A percentile compares a stretch with the other conserved stretches of the same genome.
These are phyloP conservation scores for Scaptomyza tumidula DNA, from an alignment of 2,888 invertebrate genomes.

Conservation along the genomic window DNA sequence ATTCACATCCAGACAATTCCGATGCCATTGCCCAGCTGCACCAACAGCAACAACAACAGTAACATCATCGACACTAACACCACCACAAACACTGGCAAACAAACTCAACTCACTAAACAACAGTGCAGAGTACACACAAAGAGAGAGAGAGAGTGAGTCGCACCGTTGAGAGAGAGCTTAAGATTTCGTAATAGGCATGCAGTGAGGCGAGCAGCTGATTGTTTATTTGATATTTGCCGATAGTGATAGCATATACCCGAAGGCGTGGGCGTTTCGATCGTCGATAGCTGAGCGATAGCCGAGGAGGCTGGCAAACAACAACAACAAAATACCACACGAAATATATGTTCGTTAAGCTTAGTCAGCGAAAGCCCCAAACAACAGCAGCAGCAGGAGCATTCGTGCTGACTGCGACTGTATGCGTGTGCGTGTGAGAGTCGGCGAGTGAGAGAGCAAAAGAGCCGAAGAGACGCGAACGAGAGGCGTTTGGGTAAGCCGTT, in stretches of 20 bases:
- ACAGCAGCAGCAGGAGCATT: constrained; percentile 22
- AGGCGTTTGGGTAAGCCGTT: constrained; percentile 39
- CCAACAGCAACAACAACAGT: not conserved
- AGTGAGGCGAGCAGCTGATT: constrained; percentile 38
- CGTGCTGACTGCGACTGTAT: not conserved
- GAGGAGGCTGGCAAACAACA: constrained; percentile 11
- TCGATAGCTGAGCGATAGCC: constrained; percentile 13
- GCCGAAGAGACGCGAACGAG: constrained; percentile 13
- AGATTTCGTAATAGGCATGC: constrained; percentile 57
- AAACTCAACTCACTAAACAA: constrained; percentile 41
- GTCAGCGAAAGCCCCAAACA: constrained; percentile 40
- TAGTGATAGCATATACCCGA: constrained; percentile 16
- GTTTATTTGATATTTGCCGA: constrained; percentile 41
- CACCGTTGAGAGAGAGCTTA: constrained; percentile 10
- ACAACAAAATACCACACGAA: constrained; percentile 5
- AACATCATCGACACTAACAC: not conserved
- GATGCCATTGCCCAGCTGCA: constrained; percentile 32
- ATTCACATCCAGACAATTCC: constrained; percentile 40
- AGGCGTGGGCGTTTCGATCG: constrained; percentile 27
- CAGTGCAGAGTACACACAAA: constrained; percentile 2
- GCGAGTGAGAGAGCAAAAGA: constrained; percentile 6
- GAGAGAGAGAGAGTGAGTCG: constrained; percentile 9
- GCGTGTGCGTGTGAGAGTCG: constrained; percentile 3
- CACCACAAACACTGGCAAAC: constrained; percentile 66
- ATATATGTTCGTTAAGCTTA: constrained; percentile 36